Evolutionary conservation across 2,888 invertebrate genomes (phyloP).

Genomic region (Tiliacea citrago): DNA sequence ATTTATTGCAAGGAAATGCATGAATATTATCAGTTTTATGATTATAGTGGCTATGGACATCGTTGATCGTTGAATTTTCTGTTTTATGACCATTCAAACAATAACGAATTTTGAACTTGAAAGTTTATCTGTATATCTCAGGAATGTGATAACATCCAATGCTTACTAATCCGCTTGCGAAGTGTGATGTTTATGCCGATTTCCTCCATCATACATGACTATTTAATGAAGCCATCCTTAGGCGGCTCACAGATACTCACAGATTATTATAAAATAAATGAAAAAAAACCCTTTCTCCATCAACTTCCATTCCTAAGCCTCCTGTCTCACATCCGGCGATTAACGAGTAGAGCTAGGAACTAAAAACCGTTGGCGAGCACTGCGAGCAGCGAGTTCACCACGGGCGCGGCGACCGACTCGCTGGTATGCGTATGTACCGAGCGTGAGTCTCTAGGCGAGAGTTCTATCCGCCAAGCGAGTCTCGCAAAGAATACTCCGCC

Average conservation of each 20-base stretch:
- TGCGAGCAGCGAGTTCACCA: no score
- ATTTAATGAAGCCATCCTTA: background rate
- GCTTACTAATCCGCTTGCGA: background rate
- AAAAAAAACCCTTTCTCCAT: no score
- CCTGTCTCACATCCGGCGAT: no score
- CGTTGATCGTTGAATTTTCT: background rate
- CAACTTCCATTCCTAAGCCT: no score
- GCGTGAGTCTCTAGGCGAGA: no score
- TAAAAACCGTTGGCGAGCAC: no score
- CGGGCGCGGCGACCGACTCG: no score
- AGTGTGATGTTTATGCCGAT: background rate
- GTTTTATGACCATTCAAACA: background rate
- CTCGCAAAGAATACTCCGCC: no score
- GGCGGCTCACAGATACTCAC: background rate
- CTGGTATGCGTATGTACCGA: no score
- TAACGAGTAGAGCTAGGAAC: no score
- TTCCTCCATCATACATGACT: background rate
- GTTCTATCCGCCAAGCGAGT: no score
- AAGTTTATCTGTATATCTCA: no score
- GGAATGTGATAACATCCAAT: background rate
- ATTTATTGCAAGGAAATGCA: constrained; percentile 29
- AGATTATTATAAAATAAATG: background rate
- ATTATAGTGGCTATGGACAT: background rate
- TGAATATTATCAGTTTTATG: background rate
- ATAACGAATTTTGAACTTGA: background rate